These are phyloP conservation scores for Epizoanthus illoricatus DNA, from an alignment of 92 coral and sea anemone genomes.

Conservation along the genomic window DNA sequence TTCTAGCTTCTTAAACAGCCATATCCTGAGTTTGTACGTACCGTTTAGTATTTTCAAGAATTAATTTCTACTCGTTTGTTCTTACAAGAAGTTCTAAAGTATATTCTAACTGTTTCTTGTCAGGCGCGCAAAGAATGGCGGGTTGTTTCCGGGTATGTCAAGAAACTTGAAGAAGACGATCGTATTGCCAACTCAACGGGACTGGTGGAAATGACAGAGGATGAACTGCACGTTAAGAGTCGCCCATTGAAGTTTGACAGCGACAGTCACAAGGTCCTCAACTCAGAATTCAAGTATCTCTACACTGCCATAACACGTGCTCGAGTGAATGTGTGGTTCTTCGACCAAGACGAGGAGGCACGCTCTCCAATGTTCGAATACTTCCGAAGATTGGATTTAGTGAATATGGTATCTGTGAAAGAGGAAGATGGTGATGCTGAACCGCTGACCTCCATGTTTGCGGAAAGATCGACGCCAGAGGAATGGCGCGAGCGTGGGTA, in stretches of 20 bases:
- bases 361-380: conserved; percentile 76
- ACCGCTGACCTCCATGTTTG: conserved; percentile 59
- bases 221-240: conserved; percentile 11
- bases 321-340: conserved; percentile 78
- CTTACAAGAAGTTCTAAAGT: too few species aligned
- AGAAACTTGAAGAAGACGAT: conserved; percentile 17
- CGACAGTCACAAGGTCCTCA: conserved; percentile 70
- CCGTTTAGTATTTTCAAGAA: too few species aligned
- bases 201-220: conserved; percentile 55
- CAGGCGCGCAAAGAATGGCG: conserved; percentile 75
- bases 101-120: too few species aligned
- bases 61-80: too few species aligned
- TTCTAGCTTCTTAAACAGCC: too few species aligned
- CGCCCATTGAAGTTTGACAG: conserved; percentile 70
- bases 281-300: conserved; percentile 74
- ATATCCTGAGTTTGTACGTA: too few species aligned
- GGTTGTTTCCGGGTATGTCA: conserved; percentile 56
- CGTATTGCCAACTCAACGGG: conserved; percentile 38
- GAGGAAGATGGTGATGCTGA: conserved; percentile 39
- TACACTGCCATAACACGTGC: conserved; percentile 85
- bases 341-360: conserved; percentile 68
- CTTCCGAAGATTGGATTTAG: conserved; percentile 56
- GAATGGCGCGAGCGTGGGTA: conserved; percentile 70
- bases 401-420: conserved; percentile 53
- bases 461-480: conserved; percentile 59